Percentiles rank a stretch among this genome's conserved stretches.
These are phyloP conservation scores for Uria lomvia DNA, from an alignment of 2,113 vertebrate species.

Conservation along the genomic window DNA sequence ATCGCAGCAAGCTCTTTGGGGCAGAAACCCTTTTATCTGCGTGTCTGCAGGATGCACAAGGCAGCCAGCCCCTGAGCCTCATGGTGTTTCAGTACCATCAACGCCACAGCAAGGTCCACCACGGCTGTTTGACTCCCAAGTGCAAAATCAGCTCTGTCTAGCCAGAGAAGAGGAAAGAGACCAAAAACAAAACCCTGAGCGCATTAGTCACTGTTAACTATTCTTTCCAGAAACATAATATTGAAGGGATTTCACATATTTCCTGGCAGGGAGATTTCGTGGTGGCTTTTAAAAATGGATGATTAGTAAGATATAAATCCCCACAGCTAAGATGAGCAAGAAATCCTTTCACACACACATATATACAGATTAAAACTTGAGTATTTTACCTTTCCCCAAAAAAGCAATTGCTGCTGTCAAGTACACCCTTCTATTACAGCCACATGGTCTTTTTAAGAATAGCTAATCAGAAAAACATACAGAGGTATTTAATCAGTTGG, in stretches of 20 bases:
- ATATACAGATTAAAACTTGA: background rate
- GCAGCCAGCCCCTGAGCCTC: background rate
- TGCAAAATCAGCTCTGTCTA: background rate
- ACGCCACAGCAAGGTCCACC: background rate
- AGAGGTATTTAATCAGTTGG: slow-evolving; percentile 69
- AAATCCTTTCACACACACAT: slow-evolving; percentile 37
- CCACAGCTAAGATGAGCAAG: slow-evolving; percentile 47
- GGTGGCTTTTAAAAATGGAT: background rate
- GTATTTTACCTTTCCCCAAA: slow-evolving; percentile 51
- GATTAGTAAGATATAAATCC: slow-evolving; percentile 30
- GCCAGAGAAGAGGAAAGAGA: background rate
- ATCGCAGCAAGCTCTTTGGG: background rate
- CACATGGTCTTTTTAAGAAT: slow-evolving; percentile 62
- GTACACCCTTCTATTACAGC: slow-evolving; percentile 71
- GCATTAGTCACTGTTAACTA: slow-evolving; percentile 1
- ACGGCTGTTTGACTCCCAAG: background rate
- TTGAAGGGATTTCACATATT: background rate
- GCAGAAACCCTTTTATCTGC: background rate
- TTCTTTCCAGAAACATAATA: background rate
- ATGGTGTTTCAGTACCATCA: background rate
- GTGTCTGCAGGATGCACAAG: background rate
- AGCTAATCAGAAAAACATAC: slow-evolving; percentile 72
- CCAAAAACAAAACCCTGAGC: background rate
- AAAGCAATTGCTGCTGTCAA: slow-evolving; percentile 71
- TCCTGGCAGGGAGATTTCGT: slow-evolving; percentile 13